phyloP scores from a whole-genome alignment of 2,888 invertebrate genomes.

The Drosophila heteroneura region DNA sequence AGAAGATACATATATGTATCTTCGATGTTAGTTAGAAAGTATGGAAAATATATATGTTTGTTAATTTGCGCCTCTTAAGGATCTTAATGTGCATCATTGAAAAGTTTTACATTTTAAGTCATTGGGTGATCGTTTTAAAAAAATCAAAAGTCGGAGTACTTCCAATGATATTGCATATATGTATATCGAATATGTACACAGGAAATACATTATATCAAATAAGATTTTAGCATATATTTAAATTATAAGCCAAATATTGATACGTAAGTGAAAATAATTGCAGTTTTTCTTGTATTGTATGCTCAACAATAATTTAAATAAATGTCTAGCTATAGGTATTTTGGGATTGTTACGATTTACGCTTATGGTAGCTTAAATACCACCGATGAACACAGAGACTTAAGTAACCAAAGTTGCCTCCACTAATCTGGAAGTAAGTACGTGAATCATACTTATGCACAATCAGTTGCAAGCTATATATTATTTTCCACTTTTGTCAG shows the following conservation, averaged over 20 bases:
- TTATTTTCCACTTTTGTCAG: neutral
- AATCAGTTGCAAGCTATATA: neutral
- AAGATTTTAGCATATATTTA: conserved; percentile 1
- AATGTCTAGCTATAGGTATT: neutral
- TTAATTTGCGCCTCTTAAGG: neutral
- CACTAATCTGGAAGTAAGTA: neutral
- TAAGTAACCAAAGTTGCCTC: neutral
- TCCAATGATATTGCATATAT: conserved; percentile 18
- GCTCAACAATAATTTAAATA: neutral
- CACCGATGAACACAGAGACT: neutral
- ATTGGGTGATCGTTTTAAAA: conserved; percentile 1
- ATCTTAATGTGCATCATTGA: neutral
- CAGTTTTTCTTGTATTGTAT: conserved; percentile 9
- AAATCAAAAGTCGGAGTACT: conserved; percentile 21
- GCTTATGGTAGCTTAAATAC: neutral
- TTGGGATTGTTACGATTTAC: neutral
- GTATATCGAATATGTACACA: conserved; percentile 28
- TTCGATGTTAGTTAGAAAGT: neutral
- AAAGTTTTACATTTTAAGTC: neutral
- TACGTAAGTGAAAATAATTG: conserved; percentile 18
- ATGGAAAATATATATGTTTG: neutral
- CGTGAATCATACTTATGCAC: neutral
- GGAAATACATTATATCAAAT: conserved; percentile 10
- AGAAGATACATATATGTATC: conserved; percentile 7
- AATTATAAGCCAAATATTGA: conserved; percentile 28